Conservation (phyloP, 1,140 invertebrate species). For the Charaxes varanes region DNA sequence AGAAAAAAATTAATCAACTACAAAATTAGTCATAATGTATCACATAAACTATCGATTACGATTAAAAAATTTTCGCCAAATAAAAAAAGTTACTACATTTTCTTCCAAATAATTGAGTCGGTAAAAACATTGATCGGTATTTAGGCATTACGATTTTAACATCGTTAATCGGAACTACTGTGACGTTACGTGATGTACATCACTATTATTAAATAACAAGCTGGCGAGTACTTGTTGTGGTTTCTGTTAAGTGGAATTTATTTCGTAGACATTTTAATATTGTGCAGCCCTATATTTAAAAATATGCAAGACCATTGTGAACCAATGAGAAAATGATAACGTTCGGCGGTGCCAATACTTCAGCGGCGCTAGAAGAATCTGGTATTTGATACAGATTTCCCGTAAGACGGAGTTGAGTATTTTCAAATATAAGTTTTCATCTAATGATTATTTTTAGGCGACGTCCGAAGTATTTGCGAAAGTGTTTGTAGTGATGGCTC, state of each 20-base stretch:
- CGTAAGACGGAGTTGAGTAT: conserved; percentile 28
- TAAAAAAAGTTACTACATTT: no score
- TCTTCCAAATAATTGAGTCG: no score
- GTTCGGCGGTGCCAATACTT: conserved; percentile 54
- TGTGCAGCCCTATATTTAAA: conserved; percentile 25
- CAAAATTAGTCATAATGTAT: no score
- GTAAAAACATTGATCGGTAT: no score
- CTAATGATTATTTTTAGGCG: conserved; percentile 56
- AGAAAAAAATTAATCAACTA: no score
- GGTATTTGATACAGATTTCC: conserved; percentile 38
- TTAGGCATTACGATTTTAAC: background rate
- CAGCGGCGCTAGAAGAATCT: conserved; percentile 50
- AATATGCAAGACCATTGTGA: conserved; percentile 51
- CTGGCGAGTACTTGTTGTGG: conserved; percentile 38
- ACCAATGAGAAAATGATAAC: conserved; percentile 62
- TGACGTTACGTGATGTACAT: conserved; percentile 25
- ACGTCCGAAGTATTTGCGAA: conserved; percentile 80
- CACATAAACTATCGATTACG: no score
- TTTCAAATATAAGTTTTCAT: conserved; percentile 21
- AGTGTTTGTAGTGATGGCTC: conserved; percentile 85
- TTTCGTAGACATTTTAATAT: conserved; percentile 21
- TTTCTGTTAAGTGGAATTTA: conserved; percentile 24
- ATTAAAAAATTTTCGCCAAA: no score
- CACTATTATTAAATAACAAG: conserved; percentile 67
- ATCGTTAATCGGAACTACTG: background rate